Conservation (phyloP, 2,888 invertebrate species). For the Euzophera pinguis region DNA sequence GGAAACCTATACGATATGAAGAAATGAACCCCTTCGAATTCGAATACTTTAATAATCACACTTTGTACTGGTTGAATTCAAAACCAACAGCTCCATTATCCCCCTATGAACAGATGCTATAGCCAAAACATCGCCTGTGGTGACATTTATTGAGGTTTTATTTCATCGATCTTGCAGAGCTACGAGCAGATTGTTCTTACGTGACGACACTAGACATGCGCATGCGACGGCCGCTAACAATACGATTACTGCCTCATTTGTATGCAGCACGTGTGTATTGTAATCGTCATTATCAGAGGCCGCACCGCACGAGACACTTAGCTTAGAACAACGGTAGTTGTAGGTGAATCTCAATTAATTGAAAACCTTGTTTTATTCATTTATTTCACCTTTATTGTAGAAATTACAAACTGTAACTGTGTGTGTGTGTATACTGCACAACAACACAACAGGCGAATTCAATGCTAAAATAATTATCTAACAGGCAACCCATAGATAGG, state of each 20-base stretch:
- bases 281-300: constrained; percentile 50
- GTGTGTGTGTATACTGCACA: too few relatives aligned
- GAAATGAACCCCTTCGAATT: too few relatives aligned
- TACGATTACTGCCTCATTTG: constrained; percentile 27
- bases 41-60: too few relatives aligned
- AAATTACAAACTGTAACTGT: too few relatives aligned
- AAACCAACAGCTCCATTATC: too few relatives aligned
- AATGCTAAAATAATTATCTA: too few relatives aligned
- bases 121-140: background rate
- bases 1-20: too few relatives aligned
- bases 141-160: background rate
- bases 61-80: too few relatives aligned
- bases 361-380: too few relatives aligned
- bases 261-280: constrained; percentile 41
- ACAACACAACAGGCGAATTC: too few relatives aligned
- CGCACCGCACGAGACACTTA: constrained; percentile 40
- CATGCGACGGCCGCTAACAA: constrained; percentile 9
- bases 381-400: too few relatives aligned
- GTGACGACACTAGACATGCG: constrained; percentile 1
- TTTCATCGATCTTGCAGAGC: constrained; percentile 3
- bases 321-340: constrained; percentile 10
- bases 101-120: background rate
- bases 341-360: background rate
- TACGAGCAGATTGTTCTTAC: constrained; percentile 6
- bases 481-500: too few relatives aligned